phyloP scores from a whole-genome alignment of 2,113 vertebrate species.

The Strix uralensis region DNA sequence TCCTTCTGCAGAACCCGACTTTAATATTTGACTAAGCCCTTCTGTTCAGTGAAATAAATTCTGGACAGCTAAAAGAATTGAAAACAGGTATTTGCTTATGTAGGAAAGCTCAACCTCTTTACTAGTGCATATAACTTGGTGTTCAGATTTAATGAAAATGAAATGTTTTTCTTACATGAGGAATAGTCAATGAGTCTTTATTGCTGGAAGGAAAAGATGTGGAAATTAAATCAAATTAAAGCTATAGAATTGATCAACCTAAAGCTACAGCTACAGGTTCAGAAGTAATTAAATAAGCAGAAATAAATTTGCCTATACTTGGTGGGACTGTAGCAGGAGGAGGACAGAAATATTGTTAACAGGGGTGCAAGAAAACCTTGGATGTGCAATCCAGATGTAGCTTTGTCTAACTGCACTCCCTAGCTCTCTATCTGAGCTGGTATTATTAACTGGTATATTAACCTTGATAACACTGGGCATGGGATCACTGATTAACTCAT shows the following conservation, averaged over 20 bases:
- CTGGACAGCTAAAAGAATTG: neutral
- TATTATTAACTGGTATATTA: neutral
- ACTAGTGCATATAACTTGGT: neutral
- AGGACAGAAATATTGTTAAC: neutral
- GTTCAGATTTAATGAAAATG: neutral
- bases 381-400: neutral
- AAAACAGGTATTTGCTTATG: neutral
- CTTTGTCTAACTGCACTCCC: neutral
- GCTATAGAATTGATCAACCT: neutral
- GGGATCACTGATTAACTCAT: neutral
- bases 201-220: neutral
- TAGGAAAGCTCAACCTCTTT: neutral
- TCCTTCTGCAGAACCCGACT: neutral
- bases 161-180: neutral
- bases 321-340: neutral
- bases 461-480: neutral
- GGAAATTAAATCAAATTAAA: neutral
- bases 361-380: neutral
- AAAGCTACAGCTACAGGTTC: neutral
- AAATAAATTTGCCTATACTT: neutral
- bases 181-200: neutral
- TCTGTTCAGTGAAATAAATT: slow-evolving; percentile 7
- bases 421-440: neutral
- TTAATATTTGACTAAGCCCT: slow-evolving; percentile 18
- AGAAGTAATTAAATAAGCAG: neutral